Evolutionary conservation across 1,140 invertebrate genomes (phyloP).

Genomic region (Drosophila simulans): DNA sequence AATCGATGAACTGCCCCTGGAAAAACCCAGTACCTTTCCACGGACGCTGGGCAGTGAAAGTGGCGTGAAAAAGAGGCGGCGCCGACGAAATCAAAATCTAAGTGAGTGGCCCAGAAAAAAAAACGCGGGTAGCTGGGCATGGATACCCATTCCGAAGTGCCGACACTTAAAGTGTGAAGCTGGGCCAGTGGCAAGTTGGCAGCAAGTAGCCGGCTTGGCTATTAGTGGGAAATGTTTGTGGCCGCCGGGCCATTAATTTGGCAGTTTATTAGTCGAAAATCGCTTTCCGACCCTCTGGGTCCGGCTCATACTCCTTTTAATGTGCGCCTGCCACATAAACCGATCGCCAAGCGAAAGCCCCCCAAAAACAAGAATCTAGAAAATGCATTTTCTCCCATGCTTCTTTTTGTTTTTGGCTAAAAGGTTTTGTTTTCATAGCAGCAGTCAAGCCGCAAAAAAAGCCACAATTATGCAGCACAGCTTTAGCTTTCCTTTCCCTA

Average conservation of each 20-base stretch:
- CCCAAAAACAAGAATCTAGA: constrained; percentile 52
- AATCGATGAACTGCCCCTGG: constrained; percentile 43
- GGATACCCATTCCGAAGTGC: constrained; percentile 39
- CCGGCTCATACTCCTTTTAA: constrained; percentile 55
- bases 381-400: constrained; percentile 44
- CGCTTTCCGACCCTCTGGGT: constrained; percentile 2
- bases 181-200: constrained; percentile 14
- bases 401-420: constrained; percentile 31
- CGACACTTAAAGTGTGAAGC: constrained; percentile 35
- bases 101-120: constrained; percentile 63
- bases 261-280: constrained; percentile 72
- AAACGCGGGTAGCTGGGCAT: constrained; percentile 27
- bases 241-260: constrained; percentile 57
- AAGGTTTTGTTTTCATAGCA: constrained; percentile 39
- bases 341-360: constrained; percentile 57
- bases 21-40: constrained; percentile 5
- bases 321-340: constrained; percentile 52
- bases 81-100: constrained; percentile 35
- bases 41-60: constrained; percentile 60
- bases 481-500: constrained; percentile 73
- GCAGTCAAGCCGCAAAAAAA: constrained; percentile 22
- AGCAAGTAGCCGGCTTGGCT: constrained; percentile 53
- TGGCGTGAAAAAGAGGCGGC: constrained; percentile 53
- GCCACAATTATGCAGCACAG: constrained; percentile 59
- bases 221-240: constrained; percentile 41